A percentile compares a stretch with the other conserved stretches of the same genome.
Conservation (phyloP, 1,140 invertebrate genomes). For the Megathymus violae region DNA sequence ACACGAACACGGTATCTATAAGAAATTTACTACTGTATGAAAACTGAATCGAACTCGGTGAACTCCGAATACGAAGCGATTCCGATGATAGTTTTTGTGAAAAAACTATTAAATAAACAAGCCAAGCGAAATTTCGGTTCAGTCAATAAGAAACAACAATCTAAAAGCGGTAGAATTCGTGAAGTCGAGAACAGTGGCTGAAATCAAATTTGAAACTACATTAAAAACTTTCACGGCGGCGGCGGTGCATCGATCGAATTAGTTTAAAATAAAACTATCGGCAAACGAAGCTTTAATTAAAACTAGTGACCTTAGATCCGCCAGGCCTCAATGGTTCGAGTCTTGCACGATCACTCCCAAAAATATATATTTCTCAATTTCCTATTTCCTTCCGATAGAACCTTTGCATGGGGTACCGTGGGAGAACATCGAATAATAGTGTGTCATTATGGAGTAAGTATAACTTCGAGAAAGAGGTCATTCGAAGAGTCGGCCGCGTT, state of each 20-base stretch:
- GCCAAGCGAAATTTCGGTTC: background rate
- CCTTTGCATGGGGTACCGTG: no score
- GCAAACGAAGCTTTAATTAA: slow-evolving; percentile 42
- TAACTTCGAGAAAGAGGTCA: no score
- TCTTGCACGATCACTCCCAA: background rate
- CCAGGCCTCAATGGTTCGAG: slow-evolving; percentile 11
- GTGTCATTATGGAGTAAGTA: no score
- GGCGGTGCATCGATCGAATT: slow-evolving; percentile 15
- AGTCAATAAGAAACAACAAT: slow-evolving; percentile 10
- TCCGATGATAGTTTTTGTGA: no score
- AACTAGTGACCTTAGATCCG: slow-evolving; percentile 27
- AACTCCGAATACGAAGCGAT: no score
- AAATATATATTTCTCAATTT: no score
- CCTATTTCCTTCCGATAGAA: no score
- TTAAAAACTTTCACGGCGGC: slow-evolving; percentile 19
- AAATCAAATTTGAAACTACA: slow-evolving; percentile 25
- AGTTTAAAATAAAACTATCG: slow-evolving; percentile 39
- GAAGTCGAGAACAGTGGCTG: slow-evolving; percentile 7
- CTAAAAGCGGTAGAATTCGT: background rate
- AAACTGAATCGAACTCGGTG: no score
- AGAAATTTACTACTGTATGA: no score
- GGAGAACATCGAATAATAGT: no score
- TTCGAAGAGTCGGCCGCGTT: no score
- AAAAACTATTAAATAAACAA: background rate
- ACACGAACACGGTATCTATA: no score